phyloP scores from a whole-genome alignment of 2,113 vertebrate genomes.

The Charina bottae region DNA sequence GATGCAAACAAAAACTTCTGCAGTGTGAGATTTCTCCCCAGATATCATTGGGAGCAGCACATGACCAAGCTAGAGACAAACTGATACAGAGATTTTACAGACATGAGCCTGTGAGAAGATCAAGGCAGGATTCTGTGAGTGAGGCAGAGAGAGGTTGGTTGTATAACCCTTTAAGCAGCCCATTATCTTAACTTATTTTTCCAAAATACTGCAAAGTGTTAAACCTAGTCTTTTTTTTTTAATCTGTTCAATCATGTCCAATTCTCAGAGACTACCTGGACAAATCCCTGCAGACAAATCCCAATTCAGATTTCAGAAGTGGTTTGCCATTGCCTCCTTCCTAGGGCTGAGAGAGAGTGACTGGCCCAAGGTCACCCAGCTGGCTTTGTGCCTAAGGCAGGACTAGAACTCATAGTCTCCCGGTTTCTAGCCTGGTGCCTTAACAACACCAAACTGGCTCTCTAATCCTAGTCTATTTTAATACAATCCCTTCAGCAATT shows the following conservation, averaged over 20 bases:
- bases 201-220: neutral
- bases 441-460: too few species aligned
- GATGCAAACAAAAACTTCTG: neutral
- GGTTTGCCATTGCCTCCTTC: too few species aligned
- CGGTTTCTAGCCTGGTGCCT: too few species aligned
- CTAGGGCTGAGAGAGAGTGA: too few species aligned
- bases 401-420: too few species aligned
- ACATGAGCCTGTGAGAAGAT: neutral
- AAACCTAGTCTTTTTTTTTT: too few species aligned
- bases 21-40: neutral
- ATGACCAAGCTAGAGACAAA: neutral
- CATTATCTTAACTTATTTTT: neutral
- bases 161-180: neutral
- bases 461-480: neutral
- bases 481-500: neutral
- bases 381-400: too few species aligned
- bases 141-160: neutral
- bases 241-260: too few species aligned
- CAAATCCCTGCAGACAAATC: too few species aligned
- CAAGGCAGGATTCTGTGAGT: neutral
- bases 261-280: too few species aligned
- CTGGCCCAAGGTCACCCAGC: too few species aligned
- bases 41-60: neutral
- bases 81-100: neutral
- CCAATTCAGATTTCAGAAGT: too few species aligned